These are phyloP conservation scores for Saccostrea cuccullata DNA, from an alignment of 1,140 invertebrate species.

Conservation along the genomic window DNA sequence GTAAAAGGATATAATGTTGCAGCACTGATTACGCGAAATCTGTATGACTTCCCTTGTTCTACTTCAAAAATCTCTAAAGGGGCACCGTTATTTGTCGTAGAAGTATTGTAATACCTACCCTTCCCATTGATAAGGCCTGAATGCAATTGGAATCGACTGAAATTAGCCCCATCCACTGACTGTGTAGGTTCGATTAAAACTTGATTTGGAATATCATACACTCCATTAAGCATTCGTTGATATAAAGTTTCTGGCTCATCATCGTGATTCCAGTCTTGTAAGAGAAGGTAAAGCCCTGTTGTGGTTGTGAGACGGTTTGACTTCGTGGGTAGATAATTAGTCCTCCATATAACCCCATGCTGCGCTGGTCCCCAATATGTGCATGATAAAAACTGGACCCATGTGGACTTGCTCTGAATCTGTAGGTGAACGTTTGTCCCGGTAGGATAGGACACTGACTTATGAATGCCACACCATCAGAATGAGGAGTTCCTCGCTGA, in stretches of 20 bases:
- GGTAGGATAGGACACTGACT: conserved; percentile 94
- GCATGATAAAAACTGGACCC: conserved; percentile 75
- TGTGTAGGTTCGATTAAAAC: background rate
- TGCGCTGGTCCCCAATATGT: conserved; percentile 69
- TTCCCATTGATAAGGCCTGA: conserved; percentile 59
- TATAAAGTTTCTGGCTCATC: conserved; percentile 44
- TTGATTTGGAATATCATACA: conserved; percentile 32
- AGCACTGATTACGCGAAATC: conserved; percentile 38
- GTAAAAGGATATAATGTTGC: conserved; percentile 62
- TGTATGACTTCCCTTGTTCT: background rate
- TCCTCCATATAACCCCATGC: conserved; percentile 59
- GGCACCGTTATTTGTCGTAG: conserved; percentile 80
- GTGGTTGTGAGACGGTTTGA: background rate
- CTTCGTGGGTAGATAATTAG: background rate
- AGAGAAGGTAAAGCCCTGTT: conserved; percentile 26
- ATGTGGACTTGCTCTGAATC: conserved; percentile 78
- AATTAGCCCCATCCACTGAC: conserved; percentile 34
- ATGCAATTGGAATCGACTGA: conserved; percentile 55
- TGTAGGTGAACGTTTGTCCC: conserved; percentile 90
- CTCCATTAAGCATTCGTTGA: conserved; percentile 72
- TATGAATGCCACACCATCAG: conserved; percentile 93
- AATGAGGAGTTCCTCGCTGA: conserved; percentile 89
- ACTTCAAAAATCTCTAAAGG: conserved; percentile 61
- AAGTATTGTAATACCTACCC: conserved; percentile 73
- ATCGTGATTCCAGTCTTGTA: conserved; percentile 55